A percentile compares a stretch with the other conserved stretches of the same genome.
Conservation (phyloP, 2,797 vertebrate species). For the Xenops minutus region DNA sequence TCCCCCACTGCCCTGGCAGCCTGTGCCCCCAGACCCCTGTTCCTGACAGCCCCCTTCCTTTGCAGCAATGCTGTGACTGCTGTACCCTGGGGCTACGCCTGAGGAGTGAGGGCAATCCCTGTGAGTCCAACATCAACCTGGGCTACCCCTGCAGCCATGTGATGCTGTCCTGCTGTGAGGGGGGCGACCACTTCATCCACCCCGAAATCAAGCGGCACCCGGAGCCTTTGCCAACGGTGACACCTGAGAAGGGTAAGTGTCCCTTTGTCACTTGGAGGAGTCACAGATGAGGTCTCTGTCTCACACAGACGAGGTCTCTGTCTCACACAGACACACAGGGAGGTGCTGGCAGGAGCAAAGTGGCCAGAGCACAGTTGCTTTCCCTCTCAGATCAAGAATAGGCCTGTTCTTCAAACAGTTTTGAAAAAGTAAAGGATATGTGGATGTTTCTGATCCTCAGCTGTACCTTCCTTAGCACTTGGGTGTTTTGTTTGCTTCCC, state of each 20-base stretch:
- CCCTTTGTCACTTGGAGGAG: not conserved
- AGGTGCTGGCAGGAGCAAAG: not conserved
- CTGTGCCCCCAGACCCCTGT: fast-evolving
- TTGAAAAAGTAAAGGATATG: not conserved
- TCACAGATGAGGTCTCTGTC: not conserved
- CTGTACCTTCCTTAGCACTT: not conserved
- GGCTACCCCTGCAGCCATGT: constrained; percentile 88
- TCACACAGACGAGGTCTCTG: fast-evolving
- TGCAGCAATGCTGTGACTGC: constrained; percentile 93
- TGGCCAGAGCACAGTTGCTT: not conserved
- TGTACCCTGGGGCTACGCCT: constrained; percentile 85
- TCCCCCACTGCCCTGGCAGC: not conserved
- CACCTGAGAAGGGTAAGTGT: constrained; percentile 81
- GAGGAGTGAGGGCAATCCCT: constrained; percentile 76
- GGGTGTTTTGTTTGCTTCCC: fast-evolving
- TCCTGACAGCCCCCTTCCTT: not conserved
- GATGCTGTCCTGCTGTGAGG: constrained; percentile 90
- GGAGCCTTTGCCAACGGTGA: constrained; percentile 71
- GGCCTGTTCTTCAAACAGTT: not conserved
- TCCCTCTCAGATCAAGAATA: not conserved
- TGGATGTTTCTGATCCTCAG: not conserved
- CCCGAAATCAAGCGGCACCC: constrained; percentile 77
- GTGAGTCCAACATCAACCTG: constrained; percentile 82
- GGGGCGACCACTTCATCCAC: constrained; percentile 74
- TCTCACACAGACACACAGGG: fast-evolving